These are phyloP conservation scores for Labia minor DNA, from an alignment of 2,888 invertebrate genomes.

Conservation along the genomic window DNA sequence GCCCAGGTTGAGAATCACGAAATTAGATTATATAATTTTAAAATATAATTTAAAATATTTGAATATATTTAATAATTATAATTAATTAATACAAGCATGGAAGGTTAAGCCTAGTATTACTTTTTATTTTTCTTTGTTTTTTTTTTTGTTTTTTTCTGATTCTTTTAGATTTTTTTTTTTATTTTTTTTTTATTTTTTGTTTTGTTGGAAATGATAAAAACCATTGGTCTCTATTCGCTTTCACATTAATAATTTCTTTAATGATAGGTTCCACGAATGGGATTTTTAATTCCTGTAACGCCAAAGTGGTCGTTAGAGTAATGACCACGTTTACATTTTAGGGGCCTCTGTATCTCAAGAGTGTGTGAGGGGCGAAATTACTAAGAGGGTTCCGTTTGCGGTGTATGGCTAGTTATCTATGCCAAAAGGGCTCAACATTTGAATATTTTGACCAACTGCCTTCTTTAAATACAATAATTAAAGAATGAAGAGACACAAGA, in stretches of 20 bases:
- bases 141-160: too few relatives aligned
- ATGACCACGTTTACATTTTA: conserved; percentile 1
- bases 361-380: too few relatives aligned
- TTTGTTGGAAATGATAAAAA: background rate
- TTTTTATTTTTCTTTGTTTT: too few relatives aligned
- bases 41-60: too few relatives aligned
- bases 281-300: conserved; percentile 1
- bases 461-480: background rate
- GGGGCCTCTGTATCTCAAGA: background rate
- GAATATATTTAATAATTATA: too few relatives aligned
- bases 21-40: too few relatives aligned
- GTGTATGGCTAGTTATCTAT: background rate
- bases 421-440: conserved; percentile 1
- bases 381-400: background rate
- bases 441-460: background rate
- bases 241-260: background rate
- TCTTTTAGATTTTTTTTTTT: too few relatives aligned
- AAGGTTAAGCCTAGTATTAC: too few relatives aligned
- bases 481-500: background rate
- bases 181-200: background rate
- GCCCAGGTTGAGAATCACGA: too few relatives aligned
- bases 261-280: background rate
- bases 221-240: conserved; percentile 6
- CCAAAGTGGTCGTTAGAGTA: background rate
- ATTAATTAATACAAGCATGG: too few relatives aligned